Percentiles rank a stretch among this genome's conserved stretches.
Evolutionary conservation across 2,888 invertebrate genomes (phyloP).

Genomic region (Halictus quadricinctus): DNA sequence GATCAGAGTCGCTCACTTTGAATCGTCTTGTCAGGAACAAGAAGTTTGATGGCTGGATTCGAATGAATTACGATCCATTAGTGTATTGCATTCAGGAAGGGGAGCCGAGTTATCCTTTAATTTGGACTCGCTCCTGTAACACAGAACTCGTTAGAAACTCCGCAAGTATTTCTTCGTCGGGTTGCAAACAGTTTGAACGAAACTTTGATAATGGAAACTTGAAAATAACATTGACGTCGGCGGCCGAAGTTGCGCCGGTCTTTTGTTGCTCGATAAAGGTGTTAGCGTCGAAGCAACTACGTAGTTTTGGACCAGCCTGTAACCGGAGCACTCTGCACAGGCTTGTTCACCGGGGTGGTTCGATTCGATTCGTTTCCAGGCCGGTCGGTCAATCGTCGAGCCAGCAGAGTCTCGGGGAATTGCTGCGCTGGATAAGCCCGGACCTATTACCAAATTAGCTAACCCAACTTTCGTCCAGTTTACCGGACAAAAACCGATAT

Average conservation of each 20-base stretch:
- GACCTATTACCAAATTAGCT: conserved; percentile 53
- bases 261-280: conserved; percentile 8
- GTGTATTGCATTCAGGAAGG: neutral
- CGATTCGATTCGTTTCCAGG: conserved; percentile 52
- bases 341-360: neutral
- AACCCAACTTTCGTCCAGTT: conserved; percentile 43
- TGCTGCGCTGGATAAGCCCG: conserved; percentile 20
- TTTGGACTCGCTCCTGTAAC: neutral
- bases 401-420: conserved; percentile 35
- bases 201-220: conserved; percentile 1
- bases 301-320: conserved; percentile 12
- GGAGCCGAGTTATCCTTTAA: neutral
- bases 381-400: conserved; percentile 38
- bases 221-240: neutral
- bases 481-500: conserved; percentile 7
- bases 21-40: neutral
- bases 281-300: neutral
- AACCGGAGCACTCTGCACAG: neutral
- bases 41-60: conserved; percentile 23
- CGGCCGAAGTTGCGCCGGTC: conserved; percentile 1
- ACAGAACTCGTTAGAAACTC: conserved; percentile 15
- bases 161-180: conserved; percentile 6
- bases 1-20: conserved; percentile 3
- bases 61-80: conserved; percentile 25
- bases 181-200: neutral